A percentile compares a stretch with the other conserved stretches of the same genome.
These are phyloP conservation scores for Malurus splendens DNA, from an alignment of 2,797 vertebrate species.

Conservation along the genomic window DNA sequence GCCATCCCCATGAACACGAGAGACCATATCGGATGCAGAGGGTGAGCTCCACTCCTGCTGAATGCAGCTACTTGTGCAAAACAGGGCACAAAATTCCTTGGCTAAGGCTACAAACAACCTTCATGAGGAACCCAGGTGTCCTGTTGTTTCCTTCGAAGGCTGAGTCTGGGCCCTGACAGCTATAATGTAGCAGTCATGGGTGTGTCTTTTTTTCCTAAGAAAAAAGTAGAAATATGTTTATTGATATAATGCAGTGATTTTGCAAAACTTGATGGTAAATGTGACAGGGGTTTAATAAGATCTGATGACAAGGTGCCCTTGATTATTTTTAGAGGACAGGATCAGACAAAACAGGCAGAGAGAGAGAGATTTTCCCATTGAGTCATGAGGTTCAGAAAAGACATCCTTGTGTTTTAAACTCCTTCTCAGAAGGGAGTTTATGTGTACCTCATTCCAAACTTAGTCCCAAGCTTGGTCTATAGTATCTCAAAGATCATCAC, in stretches of 20 bases:
- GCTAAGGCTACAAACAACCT: neutral
- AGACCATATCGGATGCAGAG: neutral
- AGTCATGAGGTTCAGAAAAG: neutral
- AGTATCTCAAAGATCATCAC: neutral
- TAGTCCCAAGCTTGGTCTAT: neutral
- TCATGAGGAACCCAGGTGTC: neutral
- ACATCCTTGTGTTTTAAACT: neutral
- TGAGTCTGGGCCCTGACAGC: neutral
- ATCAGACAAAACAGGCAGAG: neutral
- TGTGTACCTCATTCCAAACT: neutral
- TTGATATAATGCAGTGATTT: neutral
- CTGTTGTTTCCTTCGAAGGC: neutral
- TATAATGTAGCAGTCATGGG: accelerated
- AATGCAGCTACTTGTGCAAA: neutral
- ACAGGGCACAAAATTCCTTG: neutral
- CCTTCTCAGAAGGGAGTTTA: neutral
- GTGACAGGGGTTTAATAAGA: neutral
- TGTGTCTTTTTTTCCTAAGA: neutral
- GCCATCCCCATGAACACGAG: accelerated
- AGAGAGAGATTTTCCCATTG: neutral
- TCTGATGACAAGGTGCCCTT: neutral
- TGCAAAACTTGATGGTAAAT: neutral
- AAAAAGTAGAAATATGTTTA: neutral
- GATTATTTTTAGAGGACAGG: neutral
- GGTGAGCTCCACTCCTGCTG: neutral